Evolutionary conservation across 1,140 invertebrate species (phyloP).

Genomic region (Theocolax elegans): DNA sequence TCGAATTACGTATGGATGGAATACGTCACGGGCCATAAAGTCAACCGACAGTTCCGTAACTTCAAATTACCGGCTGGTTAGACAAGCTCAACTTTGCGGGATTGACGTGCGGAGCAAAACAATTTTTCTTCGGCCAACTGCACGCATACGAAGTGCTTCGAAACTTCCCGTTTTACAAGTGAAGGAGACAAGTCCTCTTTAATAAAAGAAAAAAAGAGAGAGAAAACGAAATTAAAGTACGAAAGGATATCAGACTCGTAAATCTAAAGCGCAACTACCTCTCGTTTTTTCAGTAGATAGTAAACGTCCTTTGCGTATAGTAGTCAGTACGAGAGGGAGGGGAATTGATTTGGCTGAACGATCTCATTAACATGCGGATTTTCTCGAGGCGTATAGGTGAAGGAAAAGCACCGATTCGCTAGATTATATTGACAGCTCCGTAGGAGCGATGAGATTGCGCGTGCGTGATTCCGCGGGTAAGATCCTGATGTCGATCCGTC

Average conservation of each 20-base stretch:
- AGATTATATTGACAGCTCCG: no score
- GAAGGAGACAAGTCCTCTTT: background rate
- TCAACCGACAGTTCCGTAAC: slow-evolving; percentile 11
- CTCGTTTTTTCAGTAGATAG: background rate
- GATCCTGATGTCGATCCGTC: slow-evolving; percentile 9
- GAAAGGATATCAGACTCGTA: slow-evolving; percentile 14
- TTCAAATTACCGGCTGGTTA: slow-evolving; percentile 25
- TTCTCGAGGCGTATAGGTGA: background rate
- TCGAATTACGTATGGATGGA: slow-evolving; percentile 21
- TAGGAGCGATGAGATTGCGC: background rate
- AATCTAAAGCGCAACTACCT: slow-evolving; percentile 4
- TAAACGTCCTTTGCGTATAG: no score
- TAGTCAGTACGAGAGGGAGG: background rate
- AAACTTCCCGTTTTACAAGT: background rate
- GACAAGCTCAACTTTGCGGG: slow-evolving; percentile 18
- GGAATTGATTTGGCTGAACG: background rate
- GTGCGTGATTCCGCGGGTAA: background rate
- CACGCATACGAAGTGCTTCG: no score
- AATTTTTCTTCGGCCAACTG: no score
- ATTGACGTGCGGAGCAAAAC: slow-evolving; percentile 5
- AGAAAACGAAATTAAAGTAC: background rate
- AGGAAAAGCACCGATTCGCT: no score
- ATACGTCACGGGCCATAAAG: slow-evolving; percentile 25
- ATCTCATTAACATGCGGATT: slow-evolving; percentile 23
- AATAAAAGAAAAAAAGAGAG: slow-evolving; percentile 11